Base-by-base conservation (phyloP, 2,888 invertebrate genomes). In the Congeria kusceri region DNA sequence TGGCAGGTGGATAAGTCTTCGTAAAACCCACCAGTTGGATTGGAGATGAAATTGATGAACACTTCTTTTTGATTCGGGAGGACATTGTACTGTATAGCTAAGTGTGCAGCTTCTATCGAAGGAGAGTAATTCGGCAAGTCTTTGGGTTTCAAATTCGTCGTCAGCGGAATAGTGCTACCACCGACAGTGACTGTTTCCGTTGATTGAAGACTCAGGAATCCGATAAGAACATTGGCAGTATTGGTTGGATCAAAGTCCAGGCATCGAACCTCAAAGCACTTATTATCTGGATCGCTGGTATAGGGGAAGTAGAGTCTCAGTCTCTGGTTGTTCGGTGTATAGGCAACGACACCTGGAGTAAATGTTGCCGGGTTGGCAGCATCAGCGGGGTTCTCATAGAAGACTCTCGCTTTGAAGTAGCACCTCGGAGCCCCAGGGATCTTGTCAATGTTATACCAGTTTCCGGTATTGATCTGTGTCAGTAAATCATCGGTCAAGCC, bases 331-430 rank as follows among this genome's bases (percentile, higher is more conserved):
- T 27, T 13, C 32, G 23, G 29, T 23, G 57, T 65, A 39, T 58
- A 69, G 5, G 65, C 76, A 9, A 47, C 25, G 20, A 70, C 69
- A 44, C 47, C 29, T 28, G 70, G 69, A 9, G 28, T 47, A 32
- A 70, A 76, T 4, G 77, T 29, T 1, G 77, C 28, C 9, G 67
- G 61, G 39, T 11, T 13, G 13, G 59, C 62, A 18, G 66, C 71
- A 5, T 11, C 47, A 13, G 53, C 59, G 11, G 62, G 62, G 1
- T 56, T 64, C n/a, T 25, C 59, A 18, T 76, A 20, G 29, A 72
- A 72, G 11, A 77, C 71, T 20, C 77, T 66, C 5, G 62, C 67
- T 57, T 77, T 77, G 44, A 77, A 77, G 39, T 67, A 77, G 44
- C 77, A 77, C 25, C 32, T 28, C 23, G 77, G 71, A 7, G 61